Percentiles rank a stretch among this genome's conserved stretches.
Conservation (phyloP, 2,888 invertebrate genomes). For the Hypercompe scribonia region DNA sequence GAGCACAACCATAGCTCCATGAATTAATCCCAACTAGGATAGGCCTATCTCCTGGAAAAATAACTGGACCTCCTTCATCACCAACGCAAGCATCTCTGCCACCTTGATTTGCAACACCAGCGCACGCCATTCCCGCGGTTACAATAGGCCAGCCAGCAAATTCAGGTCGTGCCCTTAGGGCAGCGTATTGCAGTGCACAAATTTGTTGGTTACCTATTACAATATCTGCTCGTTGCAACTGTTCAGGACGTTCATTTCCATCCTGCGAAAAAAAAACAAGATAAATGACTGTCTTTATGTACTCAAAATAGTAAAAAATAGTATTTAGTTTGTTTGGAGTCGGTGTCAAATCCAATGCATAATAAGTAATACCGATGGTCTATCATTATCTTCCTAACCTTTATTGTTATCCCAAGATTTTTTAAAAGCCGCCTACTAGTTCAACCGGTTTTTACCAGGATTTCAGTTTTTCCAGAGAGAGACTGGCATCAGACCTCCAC, state of each 20-base stretch:
- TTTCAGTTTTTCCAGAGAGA: too few relatives aligned
- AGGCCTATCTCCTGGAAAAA: conserved; percentile 70
- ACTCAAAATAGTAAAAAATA: too few relatives aligned
- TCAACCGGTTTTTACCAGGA: too few relatives aligned
- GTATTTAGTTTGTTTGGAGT: too few relatives aligned
- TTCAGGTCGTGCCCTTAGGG: conserved; percentile 52
- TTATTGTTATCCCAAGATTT: too few relatives aligned
- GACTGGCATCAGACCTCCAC: too few relatives aligned
- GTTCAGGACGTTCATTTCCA: conserved; percentile 49
- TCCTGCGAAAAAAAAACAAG: conserved; percentile 32
- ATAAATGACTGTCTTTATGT: background rate
- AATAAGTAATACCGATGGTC: too few relatives aligned
- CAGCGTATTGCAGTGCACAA: conserved; percentile 66
- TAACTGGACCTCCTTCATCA: conserved; percentile 84
- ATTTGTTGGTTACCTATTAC: conserved; percentile 63
- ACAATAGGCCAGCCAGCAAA: conserved; percentile 54
- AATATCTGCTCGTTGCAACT: conserved; percentile 60
- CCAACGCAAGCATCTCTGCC: conserved; percentile 77
- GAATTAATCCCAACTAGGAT: conserved; percentile 79
- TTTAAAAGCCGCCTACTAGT: too few relatives aligned
- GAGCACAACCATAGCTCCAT: conserved; percentile 81
- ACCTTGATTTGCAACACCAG: conserved; percentile 58
- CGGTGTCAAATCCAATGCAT: too few relatives aligned
- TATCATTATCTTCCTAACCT: too few relatives aligned
- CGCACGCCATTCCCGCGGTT: conserved; percentile 67